A percentile compares a stretch with the other conserved stretches of the same genome.
These are phyloP conservation scores for Rotaria macrura DNA, from an alignment of 2,888 invertebrate genomes.

Conservation along the genomic window DNA sequence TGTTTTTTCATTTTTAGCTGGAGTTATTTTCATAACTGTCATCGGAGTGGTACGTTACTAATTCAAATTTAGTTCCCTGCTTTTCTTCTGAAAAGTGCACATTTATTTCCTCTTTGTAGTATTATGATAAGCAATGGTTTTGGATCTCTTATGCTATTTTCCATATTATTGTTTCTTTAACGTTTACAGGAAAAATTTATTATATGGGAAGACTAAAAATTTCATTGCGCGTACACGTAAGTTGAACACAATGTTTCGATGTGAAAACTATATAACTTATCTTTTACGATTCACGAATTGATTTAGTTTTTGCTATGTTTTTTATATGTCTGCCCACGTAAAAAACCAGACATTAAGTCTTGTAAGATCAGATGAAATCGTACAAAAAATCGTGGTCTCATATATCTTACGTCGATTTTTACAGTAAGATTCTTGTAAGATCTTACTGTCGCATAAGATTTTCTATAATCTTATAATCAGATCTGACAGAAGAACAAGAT, in stretches of 20 bases:
- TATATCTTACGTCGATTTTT: too few species aligned
- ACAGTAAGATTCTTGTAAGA: too few species aligned
- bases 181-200: constrained; percentile 48
- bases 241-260: neutral
- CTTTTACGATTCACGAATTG: too few species aligned
- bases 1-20: constrained; percentile 59
- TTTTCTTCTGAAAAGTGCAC: neutral
- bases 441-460: too few species aligned
- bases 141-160: neutral
- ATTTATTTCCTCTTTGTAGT: neutral
- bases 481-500: too few species aligned
- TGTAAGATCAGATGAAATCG: too few species aligned
- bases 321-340: too few species aligned
- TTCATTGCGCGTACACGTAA: neutral
- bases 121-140: constrained; percentile 17
- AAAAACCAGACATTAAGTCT: too few species aligned
- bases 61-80: neutral
- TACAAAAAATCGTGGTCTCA: too few species aligned
- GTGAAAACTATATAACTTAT: too few species aligned
- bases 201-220: constrained; percentile 38
- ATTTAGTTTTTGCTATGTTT: too few species aligned
- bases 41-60: constrained; percentile 60
- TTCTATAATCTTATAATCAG: too few species aligned
- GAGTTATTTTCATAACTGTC: constrained; percentile 62
- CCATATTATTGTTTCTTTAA: constrained; percentile 35